Conservation (phyloP, 2,797 vertebrate genomes). For the Heliangelus exortis region DNA sequence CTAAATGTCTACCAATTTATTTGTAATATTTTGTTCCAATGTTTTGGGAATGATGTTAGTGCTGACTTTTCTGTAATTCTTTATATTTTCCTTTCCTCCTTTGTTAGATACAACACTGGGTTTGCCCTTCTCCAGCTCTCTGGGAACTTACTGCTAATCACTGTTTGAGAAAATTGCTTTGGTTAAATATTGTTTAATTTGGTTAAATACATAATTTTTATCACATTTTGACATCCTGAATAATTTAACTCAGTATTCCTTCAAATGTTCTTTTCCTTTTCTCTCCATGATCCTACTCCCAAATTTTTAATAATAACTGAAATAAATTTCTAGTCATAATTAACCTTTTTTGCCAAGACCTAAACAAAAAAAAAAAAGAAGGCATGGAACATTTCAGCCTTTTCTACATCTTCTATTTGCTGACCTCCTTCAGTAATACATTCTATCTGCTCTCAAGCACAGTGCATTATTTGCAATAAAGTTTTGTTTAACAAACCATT, state of each 20-base stretch:
- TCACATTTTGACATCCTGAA: not conserved
- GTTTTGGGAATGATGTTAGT: not conserved
- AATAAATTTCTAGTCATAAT: not conserved
- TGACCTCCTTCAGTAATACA: not conserved
- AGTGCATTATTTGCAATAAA: not conserved
- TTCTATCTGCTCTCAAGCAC: not conserved
- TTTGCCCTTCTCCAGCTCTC: conserved; percentile 3
- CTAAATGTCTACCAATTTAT: not conserved
- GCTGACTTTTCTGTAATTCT: not conserved
- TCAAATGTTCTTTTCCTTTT: not conserved
- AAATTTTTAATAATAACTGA: not conserved
- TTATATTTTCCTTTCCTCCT: not conserved
- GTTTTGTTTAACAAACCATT: not conserved
- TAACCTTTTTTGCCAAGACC: not conserved
- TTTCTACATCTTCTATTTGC: not conserved
- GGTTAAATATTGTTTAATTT: no score
- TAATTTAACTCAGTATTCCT: not conserved
- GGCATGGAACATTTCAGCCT: not conserved
- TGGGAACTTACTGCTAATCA: not conserved
- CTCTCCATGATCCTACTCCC: not conserved
- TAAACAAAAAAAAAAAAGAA: not conserved
- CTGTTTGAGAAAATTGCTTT: not conserved
- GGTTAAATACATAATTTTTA: not conserved
- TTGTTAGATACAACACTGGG: not conserved
- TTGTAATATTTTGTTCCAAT: not conserved